Percentiles rank a stretch among this genome's conserved stretches.
These are phyloP conservation scores for Zeus faber DNA, from an alignment of 2,113 vertebrate genomes.

Conservation along the genomic window DNA sequence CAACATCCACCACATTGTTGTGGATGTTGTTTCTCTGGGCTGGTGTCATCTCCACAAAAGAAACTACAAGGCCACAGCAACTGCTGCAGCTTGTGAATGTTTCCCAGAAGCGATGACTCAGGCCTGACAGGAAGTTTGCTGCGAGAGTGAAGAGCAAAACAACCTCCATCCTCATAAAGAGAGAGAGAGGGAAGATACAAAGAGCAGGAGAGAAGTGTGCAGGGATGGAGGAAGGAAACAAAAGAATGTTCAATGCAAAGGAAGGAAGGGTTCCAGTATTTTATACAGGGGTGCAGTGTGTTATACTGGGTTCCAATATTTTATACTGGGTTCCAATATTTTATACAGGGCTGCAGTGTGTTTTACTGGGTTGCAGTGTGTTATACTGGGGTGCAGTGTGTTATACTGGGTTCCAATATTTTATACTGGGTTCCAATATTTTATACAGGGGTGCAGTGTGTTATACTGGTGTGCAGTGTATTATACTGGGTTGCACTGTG, in stretches of 20 bases:
- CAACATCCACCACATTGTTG: background rate
- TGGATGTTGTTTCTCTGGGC: background rate
- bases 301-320: too few relatives aligned
- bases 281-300: too few relatives aligned
- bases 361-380: too few relatives aligned
- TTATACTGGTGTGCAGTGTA: too few relatives aligned
- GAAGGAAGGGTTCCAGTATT: too few relatives aligned
- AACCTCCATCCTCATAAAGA: background rate
- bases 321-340: too few relatives aligned
- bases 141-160: background rate
- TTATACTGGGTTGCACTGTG: too few relatives aligned
- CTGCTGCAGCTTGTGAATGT: conserved; percentile 17
- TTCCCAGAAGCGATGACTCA: conserved; percentile 13
- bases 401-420: too few relatives aligned
- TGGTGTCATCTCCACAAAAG: conserved; percentile 20
- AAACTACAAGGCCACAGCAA: conserved; percentile 3
- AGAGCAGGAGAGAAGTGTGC: background rate
- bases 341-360: too few relatives aligned
- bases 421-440: too few relatives aligned
- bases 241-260: background rate
- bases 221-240: background rate
- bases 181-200: background rate
- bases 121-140: background rate
- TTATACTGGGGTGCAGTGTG: too few relatives aligned
- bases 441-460: too few relatives aligned